These are phyloP conservation scores for Porites australiensis DNA, from an alignment of 64 coral and sea anemone species.

Conservation along the genomic window DNA sequence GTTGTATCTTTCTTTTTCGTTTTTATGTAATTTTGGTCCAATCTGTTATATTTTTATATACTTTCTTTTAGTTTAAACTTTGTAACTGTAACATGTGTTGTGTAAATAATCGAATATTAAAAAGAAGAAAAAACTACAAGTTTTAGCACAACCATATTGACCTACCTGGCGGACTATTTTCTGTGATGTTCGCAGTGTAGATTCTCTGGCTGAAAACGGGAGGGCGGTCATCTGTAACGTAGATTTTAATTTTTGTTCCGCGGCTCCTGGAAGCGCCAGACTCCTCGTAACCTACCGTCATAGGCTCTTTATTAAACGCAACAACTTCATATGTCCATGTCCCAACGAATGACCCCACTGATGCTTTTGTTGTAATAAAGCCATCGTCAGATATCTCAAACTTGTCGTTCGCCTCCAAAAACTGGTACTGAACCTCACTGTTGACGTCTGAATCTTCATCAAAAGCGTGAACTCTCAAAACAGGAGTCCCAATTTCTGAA, in stretches of 20 bases:
- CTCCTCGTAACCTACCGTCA: conserved; percentile 34
- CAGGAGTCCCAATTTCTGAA: conserved; percentile 41
- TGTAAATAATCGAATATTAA: too few species aligned
- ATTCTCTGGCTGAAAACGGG: conserved; percentile 41
- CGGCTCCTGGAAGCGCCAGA: background rate
- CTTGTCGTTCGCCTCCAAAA: conserved; percentile 65
- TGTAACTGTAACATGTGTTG: too few species aligned
- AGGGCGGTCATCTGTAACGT: conserved; percentile 55
- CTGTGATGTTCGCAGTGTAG: conserved; percentile 49
- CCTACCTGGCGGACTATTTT: conserved; percentile 50
- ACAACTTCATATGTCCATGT: conserved; percentile 3
- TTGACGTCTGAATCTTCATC: conserved; percentile 60
- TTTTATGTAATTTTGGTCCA: too few species aligned
- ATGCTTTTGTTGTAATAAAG: conserved; percentile 53
- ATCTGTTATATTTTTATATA: too few species aligned
- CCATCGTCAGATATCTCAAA: conserved; percentile 46
- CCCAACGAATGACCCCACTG: conserved; percentile 50
- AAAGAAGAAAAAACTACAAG: too few species aligned
- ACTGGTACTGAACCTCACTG: conserved; percentile 51
- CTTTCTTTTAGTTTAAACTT: too few species aligned
- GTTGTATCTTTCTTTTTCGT: too few species aligned
- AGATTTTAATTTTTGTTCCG: conserved; percentile 32
- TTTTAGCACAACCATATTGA: too few species aligned
- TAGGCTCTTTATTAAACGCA: conserved; percentile 66
- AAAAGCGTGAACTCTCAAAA: conserved; percentile 63